These are phyloP conservation scores for Sorex maritimensis DNA, from an alignment of 2,797 vertebrate genomes.

Conservation along the genomic window DNA sequence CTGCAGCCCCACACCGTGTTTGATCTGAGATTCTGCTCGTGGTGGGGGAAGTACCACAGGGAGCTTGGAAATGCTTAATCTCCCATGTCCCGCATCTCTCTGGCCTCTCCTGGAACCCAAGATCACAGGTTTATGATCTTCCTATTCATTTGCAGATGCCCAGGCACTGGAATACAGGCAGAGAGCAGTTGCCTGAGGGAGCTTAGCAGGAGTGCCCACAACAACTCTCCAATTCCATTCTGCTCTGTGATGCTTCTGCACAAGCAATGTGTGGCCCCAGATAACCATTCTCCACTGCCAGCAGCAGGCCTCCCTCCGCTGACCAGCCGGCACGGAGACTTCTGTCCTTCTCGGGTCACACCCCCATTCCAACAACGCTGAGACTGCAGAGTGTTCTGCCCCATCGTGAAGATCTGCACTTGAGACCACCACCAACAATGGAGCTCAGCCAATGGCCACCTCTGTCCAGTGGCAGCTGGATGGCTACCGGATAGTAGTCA, in stretches of 20 bases:
- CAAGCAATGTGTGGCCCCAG: not conserved
- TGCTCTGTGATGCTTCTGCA: conserved; percentile 22
- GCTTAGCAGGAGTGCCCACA: not conserved
- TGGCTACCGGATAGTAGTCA: not conserved
- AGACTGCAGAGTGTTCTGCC: not conserved
- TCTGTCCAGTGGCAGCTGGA: not conserved
- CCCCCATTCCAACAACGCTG: not conserved
- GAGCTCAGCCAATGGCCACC: not conserved
- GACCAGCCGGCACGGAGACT: not conserved
- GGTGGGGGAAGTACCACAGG: not conserved
- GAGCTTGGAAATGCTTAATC: not conserved
- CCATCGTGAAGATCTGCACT: not conserved
- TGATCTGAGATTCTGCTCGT: not conserved
- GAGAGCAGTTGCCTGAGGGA: not conserved
- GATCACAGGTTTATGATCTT: too few relatives aligned
- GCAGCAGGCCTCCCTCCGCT: not conserved
- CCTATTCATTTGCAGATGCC: not conserved
- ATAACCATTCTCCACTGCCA: not conserved
- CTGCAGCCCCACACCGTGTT: not conserved
- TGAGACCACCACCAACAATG: not conserved
- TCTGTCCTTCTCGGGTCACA: not conserved
- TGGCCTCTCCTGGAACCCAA: not conserved
- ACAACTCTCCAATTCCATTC: conserved; percentile 8
- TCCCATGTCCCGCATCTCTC: not conserved
- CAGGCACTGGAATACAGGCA: too few relatives aligned